These are phyloP conservation scores for Nasonia oneida DNA, from an alignment of 2,888 invertebrate genomes.

Conservation along the genomic window DNA sequence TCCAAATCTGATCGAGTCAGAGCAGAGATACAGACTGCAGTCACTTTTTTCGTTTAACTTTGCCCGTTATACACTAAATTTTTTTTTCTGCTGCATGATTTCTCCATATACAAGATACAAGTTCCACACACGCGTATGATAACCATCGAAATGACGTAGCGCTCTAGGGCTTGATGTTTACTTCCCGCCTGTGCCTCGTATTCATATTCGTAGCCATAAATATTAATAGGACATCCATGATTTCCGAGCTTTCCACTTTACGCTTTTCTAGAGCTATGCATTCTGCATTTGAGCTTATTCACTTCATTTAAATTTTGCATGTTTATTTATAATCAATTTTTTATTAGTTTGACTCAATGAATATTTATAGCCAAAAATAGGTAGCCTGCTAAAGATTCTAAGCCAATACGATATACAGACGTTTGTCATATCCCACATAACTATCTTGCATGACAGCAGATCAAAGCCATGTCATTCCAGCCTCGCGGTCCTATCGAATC, in stretches of 20 bases:
- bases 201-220: slow-evolving; percentile 41
- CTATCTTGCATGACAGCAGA: not conserved
- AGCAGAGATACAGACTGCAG: not conserved
- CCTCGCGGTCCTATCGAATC: not conserved
- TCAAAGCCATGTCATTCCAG: not conserved
- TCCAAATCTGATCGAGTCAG: not conserved
- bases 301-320: too few relatives aligned
- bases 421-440: not conserved
- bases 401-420: too few relatives aligned
- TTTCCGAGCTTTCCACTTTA: not conserved
- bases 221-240: slow-evolving; percentile 27
- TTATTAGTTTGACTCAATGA: too few relatives aligned
- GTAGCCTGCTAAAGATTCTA: too few relatives aligned
- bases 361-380: too few relatives aligned
- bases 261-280: too few relatives aligned
- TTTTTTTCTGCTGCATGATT: not conserved
- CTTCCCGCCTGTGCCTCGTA: not conserved
- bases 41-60: not conserved
- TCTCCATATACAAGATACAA: not conserved
- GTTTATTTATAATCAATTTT: too few relatives aligned
- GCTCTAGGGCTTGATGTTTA: not conserved
- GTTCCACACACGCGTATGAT: not conserved
- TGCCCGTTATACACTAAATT: not conserved
- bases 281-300: too few relatives aligned
- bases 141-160: not conserved